These are phyloP conservation scores for Aurelia sp. DNA, from an alignment of 30 jellyfish, hydroid and myxozoan species.

Conservation along the genomic window DNA sequence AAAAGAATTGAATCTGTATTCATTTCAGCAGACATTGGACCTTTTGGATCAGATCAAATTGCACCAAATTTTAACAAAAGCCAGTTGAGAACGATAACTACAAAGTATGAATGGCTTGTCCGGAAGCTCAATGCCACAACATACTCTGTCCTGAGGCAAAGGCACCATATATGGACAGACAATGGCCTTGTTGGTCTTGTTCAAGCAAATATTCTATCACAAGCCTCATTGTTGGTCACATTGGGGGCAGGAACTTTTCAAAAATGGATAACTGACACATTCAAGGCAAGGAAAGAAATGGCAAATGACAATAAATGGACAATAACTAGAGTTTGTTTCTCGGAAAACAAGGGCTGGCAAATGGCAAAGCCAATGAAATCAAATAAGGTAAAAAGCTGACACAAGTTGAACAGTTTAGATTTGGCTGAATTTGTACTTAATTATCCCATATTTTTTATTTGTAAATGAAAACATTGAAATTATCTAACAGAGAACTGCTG, in stretches of 20 bases:
- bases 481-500: too few species aligned
- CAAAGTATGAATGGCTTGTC: conserved; percentile 41
- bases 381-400: too few species aligned
- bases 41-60: conserved; percentile 92
- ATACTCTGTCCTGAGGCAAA: conserved; percentile 59
- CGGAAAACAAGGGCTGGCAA: conserved; percentile 68
- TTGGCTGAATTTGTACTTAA: too few species aligned
- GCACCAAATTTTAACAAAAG: conserved; percentile 43
- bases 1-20: conserved; percentile 58
- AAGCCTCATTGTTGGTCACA: conserved; percentile 79
- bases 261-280: conserved; percentile 86
- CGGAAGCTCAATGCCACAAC: conserved; percentile 58
- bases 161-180: conserved; percentile 89
- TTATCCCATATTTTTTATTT: too few species aligned
- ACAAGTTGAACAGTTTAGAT: not conserved
- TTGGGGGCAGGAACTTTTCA: conserved; percentile 98
- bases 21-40: conserved; percentile 82
- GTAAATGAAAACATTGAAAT: too few species aligned
- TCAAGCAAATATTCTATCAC: conserved; percentile 80
- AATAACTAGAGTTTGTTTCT: conserved; percentile 80
- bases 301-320: conserved; percentile 76
- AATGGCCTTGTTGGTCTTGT: conserved; percentile 95
- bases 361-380: not conserved
- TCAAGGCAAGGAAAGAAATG: conserved; percentile 51
- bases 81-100: conserved; percentile 13